phyloP scores from a whole-genome alignment of 2,113 vertebrate genomes.

The Capra hircus region DNA sequence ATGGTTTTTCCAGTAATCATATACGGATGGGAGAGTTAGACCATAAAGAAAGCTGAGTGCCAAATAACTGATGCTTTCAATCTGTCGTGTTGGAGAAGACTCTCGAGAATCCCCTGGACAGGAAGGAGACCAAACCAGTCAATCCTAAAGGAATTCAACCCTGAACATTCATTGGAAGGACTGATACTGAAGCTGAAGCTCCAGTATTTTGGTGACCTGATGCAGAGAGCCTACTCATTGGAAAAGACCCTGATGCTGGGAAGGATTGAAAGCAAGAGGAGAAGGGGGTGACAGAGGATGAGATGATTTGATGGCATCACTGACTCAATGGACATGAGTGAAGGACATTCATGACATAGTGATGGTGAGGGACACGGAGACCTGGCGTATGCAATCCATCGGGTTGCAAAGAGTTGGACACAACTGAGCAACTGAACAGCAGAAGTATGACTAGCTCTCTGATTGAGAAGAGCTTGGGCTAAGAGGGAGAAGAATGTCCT shows the following conservation, averaged over 20 bases:
- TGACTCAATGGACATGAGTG: neutral
- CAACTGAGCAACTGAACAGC: neutral
- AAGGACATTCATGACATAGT: neutral
- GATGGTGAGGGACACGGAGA: neutral
- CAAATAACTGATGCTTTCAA: neutral
- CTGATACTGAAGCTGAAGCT: neutral
- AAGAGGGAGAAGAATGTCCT: fast-evolving
- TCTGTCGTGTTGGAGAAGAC: neutral
- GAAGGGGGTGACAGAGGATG: neutral
- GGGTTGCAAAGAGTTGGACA: neutral
- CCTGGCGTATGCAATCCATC: neutral
- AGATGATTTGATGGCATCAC: neutral
- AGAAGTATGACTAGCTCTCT: neutral
- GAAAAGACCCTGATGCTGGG: neutral
- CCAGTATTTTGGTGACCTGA: neutral
- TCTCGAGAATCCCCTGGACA: neutral
- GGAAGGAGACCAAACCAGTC: neutral
- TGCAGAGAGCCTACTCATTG: neutral
- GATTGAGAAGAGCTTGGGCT: neutral
- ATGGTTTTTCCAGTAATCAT: neutral
- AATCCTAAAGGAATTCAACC: neutral
- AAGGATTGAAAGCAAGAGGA: neutral
- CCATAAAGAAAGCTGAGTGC: neutral
- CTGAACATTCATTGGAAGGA: neutral
- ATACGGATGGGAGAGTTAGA: neutral